Percentiles rank a stretch among this genome's conserved stretches.
Evolutionary conservation across 2,797 vertebrate species (phyloP).

Genomic region (Nothura maculosa): DNA sequence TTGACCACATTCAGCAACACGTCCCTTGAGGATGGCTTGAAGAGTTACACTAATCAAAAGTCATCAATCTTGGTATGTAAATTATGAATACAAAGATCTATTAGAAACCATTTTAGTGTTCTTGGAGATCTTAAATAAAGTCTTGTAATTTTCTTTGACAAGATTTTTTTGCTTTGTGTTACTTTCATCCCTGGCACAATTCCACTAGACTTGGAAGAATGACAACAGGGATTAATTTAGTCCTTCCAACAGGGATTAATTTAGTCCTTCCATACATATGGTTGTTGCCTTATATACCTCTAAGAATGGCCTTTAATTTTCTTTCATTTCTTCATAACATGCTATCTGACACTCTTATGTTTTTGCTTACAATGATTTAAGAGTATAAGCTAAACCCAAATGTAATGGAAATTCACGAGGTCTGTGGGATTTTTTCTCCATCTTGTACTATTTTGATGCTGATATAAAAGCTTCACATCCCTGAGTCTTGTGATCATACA

Average conservation of each 20-base stretch:
- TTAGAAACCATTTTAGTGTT: slow-evolving; percentile 1
- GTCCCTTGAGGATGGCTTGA: neutral
- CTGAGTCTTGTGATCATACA: rapidly evolving
- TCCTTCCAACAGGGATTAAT: neutral
- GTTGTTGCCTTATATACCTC: neutral
- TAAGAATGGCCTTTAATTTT: neutral
- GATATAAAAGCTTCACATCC: neutral
- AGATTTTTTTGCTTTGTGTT: neutral
- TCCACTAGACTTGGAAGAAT: neutral
- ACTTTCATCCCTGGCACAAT: neutral
- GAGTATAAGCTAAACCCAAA: neutral
- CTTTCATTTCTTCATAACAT: neutral
- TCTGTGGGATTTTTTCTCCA: neutral
- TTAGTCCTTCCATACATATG: neutral
- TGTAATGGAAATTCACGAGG: neutral
- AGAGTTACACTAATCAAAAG: slow-evolving; percentile 33
- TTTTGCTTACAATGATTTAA: neutral
- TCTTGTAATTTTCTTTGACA: neutral
- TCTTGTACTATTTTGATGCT: neutral
- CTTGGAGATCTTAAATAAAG: neutral
- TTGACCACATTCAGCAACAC: slow-evolving; percentile 14
- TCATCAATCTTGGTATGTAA: slow-evolving; percentile 13
- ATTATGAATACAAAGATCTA: neutral
- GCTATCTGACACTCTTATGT: neutral
- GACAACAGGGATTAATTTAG: neutral